Conservation (phyloP, 2,113 vertebrate genomes). For the Talpa occidentalis region DNA sequence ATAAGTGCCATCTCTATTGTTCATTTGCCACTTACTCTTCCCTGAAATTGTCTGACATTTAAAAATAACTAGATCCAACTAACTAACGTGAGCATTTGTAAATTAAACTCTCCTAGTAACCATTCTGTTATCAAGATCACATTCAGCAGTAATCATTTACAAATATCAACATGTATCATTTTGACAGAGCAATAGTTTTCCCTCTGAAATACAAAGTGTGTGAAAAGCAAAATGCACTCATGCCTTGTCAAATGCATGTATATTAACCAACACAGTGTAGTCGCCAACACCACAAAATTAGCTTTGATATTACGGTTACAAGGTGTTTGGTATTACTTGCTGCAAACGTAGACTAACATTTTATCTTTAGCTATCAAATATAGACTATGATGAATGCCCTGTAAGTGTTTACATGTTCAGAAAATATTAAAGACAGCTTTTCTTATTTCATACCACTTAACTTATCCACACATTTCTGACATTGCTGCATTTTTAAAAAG, state of each 20-base stretch:
- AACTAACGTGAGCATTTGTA: background rate
- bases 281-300: background rate
- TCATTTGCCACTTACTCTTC: background rate
- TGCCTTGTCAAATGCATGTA: background rate
- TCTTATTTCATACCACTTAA: background rate
- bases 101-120: background rate
- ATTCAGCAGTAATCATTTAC: slow-evolving; percentile 19
- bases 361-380: slow-evolving; percentile 13
- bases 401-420: background rate
- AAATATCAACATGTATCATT: background rate
- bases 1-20: background rate
- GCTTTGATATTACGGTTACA: background rate
- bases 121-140: background rate
- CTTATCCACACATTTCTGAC: background rate
- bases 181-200: background rate
- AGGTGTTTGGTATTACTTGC: background rate
- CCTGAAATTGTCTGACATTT: background rate
- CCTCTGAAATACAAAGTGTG: slow-evolving; percentile 1
- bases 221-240: background rate
- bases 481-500: too few relatives aligned
- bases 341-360: background rate
- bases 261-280: background rate
- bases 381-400: background rate
- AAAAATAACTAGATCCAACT: background rate
- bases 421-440: background rate